These are phyloP conservation scores for Mythimna vitellina DNA, from an alignment of 2,888 invertebrate species.

Conservation along the genomic window DNA sequence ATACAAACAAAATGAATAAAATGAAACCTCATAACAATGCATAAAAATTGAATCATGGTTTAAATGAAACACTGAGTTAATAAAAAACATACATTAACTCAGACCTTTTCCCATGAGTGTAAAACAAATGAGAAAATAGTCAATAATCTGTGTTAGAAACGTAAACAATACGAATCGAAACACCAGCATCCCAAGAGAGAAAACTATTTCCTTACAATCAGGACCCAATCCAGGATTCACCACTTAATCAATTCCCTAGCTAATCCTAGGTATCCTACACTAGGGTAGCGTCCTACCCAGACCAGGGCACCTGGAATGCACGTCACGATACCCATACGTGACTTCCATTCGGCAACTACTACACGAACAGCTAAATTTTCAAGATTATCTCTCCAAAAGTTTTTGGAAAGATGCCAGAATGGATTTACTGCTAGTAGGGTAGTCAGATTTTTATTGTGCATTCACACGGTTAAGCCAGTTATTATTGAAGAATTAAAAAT, in stretches of 20 bases:
- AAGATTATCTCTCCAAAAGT: slow-evolving; percentile 58
- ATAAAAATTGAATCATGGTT: no score
- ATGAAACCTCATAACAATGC: no score
- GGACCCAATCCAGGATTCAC: slow-evolving; percentile 21
- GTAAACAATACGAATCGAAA: background rate
- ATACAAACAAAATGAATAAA: no score
- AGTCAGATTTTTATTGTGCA: slow-evolving; percentile 49
- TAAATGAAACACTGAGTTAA: background rate
- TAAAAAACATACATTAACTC: background rate
- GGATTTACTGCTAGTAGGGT: slow-evolving; percentile 13
- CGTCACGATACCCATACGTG: slow-evolving; percentile 57
- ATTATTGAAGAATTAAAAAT: slow-evolving; percentile 47
- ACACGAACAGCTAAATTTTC: slow-evolving; percentile 59
- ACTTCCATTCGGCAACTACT: slow-evolving; percentile 57
- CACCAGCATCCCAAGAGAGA: background rate
- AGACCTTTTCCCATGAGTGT: background rate
- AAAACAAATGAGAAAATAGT: background rate
- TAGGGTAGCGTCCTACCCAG: slow-evolving; percentile 29
- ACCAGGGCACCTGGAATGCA: slow-evolving; percentile 54
- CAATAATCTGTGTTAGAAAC: no score
- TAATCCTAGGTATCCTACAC: slow-evolving; percentile 38
- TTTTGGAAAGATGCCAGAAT: slow-evolving; percentile 57
- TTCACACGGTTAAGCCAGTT: slow-evolving; percentile 34
- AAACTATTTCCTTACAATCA: slow-evolving; percentile 28
- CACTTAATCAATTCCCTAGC: slow-evolving; percentile 47